Evolutionary conservation across 2,113 vertebrate species (phyloP), one percentile per base, ranked within the genome.

Genomic region (Aspiorhynchus laticeps): DNA sequence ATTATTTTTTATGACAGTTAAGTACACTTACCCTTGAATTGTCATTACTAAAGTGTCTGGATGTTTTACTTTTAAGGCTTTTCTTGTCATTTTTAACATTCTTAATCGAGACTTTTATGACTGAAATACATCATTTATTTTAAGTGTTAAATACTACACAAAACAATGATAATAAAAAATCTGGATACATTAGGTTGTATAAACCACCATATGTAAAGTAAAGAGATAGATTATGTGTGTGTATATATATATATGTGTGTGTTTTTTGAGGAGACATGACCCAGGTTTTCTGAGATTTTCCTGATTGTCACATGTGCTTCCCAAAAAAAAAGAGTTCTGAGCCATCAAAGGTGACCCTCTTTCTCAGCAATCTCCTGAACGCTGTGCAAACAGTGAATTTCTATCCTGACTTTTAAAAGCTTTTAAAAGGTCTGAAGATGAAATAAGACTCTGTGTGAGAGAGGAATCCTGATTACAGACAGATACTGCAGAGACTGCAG

Each of bases 401-500:
- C 67, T 56, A 74, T 74, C 46, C 82, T 74, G 67, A 84, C 82
- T 84, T 84, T 56, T 74, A 84, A 71, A 83, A 31, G 43, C 61
- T 71, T 83, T 83, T 83, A 83, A 43, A 83, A 83, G 61, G 80
- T 83, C 82, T 84, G 82, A 53, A 73, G 82, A 74, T 83, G 81
- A 71, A 83, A 83, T 73, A 74, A 59, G 69, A 84, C 82, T 51
- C 63, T 3, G 41, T 11, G 48, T n/a, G 69, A 36, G 33, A 71
- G 43, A 83, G 2, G 65, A 53, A 71, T 83, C 43, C 46, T 71
- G 81, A 83, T 83, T 48, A 83, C 43, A 65, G 79, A 81, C 36
- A 83, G 80, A 71, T 51, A 69, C 43, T 8, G 61, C 24, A 28
- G 38, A 69, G 80, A 69, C 80, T 69, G 63, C 81, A 84, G 82